A percentile compares a stretch with the other conserved stretches of the same genome.
Conservation (phyloP, 2,888 invertebrate species). For the Lapara coniferarum region DNA sequence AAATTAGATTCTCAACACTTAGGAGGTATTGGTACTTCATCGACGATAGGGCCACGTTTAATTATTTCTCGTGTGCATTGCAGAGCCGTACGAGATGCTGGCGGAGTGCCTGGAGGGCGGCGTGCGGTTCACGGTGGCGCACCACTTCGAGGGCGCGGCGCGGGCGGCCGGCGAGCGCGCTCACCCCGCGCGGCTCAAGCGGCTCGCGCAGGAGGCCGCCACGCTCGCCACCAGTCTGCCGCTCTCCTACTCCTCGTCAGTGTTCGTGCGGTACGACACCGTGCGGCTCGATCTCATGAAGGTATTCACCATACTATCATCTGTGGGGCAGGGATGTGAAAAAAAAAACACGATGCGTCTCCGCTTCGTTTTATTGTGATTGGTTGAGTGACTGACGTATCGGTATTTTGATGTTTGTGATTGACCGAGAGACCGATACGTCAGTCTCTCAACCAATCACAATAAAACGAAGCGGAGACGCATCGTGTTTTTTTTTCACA, state of each 20-base stretch:
- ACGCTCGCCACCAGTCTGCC: slow-evolving; percentile 96
- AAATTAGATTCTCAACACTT: too few species aligned
- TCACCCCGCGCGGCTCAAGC: slow-evolving; percentile 93
- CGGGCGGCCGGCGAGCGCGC: slow-evolving; percentile 93
- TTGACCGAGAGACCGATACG: too few species aligned
- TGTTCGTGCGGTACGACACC: slow-evolving; percentile 97
- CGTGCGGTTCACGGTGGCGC: slow-evolving; percentile 92
- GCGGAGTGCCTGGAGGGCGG: slow-evolving; percentile 89
- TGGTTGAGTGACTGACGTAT: too few species aligned
- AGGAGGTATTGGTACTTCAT: too few species aligned
- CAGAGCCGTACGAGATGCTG: slow-evolving; percentile 97
- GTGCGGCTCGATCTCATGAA: slow-evolving; percentile 98
- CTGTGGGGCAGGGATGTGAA: too few species aligned
- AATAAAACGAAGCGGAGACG: too few species aligned
- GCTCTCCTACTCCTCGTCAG: slow-evolving; percentile 95
- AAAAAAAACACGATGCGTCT: too few species aligned
- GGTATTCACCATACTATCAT: slow-evolving; percentile 61
- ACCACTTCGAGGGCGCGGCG: slow-evolving; percentile 95
- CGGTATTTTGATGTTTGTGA: too few species aligned
- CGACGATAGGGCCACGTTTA: too few species aligned
- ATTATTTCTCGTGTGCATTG: background rate
- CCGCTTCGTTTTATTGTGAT: too few species aligned
- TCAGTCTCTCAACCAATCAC: too few species aligned
- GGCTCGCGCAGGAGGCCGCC: slow-evolving; percentile 97
- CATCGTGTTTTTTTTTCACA: too few species aligned